A percentile compares a stretch with the other conserved stretches of the same genome.
phyloP scores from a whole-genome alignment of 2,113 vertebrate species.

The Chionomys nivalis region DNA sequence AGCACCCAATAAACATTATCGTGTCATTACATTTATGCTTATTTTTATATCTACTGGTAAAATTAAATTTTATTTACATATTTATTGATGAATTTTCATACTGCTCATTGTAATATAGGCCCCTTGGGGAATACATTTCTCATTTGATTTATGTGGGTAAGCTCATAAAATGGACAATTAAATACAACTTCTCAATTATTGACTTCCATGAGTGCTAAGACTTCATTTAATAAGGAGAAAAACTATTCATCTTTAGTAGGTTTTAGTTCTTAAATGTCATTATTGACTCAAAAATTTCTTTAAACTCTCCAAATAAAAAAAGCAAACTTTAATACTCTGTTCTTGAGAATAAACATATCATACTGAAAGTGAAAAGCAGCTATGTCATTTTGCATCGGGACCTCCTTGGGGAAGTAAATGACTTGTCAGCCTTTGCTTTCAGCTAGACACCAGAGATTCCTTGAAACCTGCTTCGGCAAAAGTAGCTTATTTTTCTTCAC shows the following conservation, averaged over 20 bases:
- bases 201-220: neutral
- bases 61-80: neutral
- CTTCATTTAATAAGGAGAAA: neutral
- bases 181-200: conserved; percentile 22
- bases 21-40: neutral
- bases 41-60: neutral
- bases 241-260: conserved; percentile 28
- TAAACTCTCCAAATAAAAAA: conserved; percentile 41
- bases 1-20: conserved; percentile 3
- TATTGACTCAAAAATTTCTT: conserved; percentile 46
- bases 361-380: conserved; percentile 26
- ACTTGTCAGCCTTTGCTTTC: conserved; percentile 29
- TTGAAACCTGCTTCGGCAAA: neutral
- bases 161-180: neutral
- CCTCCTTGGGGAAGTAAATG: conserved; percentile 42
- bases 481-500: conserved; percentile 47
- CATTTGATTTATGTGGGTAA: conserved; percentile 27
- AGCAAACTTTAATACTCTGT: conserved; percentile 1
- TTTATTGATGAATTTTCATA: neutral
- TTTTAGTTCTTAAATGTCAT: conserved; percentile 44
- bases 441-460: neutral
- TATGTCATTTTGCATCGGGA: conserved; percentile 35
- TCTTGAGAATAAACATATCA: conserved; percentile 49
- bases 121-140: neutral
- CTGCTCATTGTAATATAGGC: neutral